phyloP scores from a whole-genome alignment of 2,113 vertebrate species.

The Thermophis baileyi region DNA sequence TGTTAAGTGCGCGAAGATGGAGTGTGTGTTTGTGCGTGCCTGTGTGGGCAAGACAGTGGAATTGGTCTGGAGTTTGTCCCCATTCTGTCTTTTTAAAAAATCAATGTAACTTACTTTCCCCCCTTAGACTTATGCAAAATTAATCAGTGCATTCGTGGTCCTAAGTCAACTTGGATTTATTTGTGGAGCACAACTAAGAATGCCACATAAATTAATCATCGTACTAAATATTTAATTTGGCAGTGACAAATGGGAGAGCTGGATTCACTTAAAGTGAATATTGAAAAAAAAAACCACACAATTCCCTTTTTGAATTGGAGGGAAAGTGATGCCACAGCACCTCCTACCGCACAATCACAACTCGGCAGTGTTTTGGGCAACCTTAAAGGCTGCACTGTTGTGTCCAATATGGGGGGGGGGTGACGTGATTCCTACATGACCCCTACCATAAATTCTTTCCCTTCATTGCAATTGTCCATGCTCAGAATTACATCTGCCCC shows the following conservation, averaged over 20 bases:
- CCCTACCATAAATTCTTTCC: too few relatives aligned
- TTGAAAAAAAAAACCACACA: not conserved
- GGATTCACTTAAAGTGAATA: not conserved
- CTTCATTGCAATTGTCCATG: not conserved
- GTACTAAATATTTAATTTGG: not conserved
- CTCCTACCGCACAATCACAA: not conserved
- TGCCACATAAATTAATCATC: not conserved
- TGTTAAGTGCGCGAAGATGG: not conserved
- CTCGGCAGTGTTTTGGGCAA: not conserved
- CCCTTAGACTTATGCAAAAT: not conserved
- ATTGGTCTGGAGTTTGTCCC: not conserved
- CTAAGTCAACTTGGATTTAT: not conserved
- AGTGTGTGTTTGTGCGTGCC: not conserved
- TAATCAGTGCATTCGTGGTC: not conserved
- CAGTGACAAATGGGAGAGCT: not conserved
- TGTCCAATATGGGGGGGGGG: not conserved
- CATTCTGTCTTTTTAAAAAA: not conserved
- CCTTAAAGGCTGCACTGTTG: not conserved
- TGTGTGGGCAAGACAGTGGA: not conserved
- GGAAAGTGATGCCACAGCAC: not conserved
- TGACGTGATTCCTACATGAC: not conserved
- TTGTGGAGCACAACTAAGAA: not conserved
- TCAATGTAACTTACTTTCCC: not conserved
- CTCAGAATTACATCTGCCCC: not conserved
- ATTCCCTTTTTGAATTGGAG: not conserved